Evolutionary conservation across 2,113 vertebrate genomes (phyloP).

Genomic region (Thunnus maccoyii): DNA sequence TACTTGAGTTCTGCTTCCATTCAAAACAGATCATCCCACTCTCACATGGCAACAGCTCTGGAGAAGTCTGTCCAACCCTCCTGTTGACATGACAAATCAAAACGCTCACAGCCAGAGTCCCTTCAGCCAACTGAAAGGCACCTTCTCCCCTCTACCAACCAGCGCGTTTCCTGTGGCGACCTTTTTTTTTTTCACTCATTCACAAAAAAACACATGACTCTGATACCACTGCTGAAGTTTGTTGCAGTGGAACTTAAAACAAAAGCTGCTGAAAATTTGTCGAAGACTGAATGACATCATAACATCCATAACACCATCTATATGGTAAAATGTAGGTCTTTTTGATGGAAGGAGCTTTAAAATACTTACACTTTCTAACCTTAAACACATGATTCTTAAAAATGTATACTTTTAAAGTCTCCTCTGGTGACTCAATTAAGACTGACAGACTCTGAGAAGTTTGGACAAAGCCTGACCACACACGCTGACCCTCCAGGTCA

Average conservation of each 20-base stretch:
- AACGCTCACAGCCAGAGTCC: neutral
- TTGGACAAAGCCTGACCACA: slow-evolving; percentile 51
- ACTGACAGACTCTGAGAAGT: slow-evolving; percentile 15
- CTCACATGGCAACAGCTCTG: slow-evolving; percentile 8
- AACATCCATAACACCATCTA: neutral
- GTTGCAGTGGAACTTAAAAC: neutral
- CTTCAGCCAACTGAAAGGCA: neutral
- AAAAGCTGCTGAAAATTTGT: neutral
- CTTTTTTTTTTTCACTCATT: neutral
- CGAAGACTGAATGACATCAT: neutral
- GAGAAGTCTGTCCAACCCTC: neutral
- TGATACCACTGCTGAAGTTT: neutral
- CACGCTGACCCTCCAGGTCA: slow-evolving; percentile 47
- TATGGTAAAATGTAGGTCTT: neutral
- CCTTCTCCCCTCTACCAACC: neutral
- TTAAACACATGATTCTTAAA: neutral
- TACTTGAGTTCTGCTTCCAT: neutral
- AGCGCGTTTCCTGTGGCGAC: neutral
- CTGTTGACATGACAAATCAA: neutral
- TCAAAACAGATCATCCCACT: neutral
- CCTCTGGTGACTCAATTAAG: neutral
- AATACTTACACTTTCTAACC: neutral
- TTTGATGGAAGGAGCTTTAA: neutral
- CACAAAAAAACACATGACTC: neutral
- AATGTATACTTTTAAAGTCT: neutral